Evolutionary conservation across 2,888 invertebrate species (phyloP), one percentile per base, ranked within the genome.

Genomic region (Invenusta paracnida): DNA sequence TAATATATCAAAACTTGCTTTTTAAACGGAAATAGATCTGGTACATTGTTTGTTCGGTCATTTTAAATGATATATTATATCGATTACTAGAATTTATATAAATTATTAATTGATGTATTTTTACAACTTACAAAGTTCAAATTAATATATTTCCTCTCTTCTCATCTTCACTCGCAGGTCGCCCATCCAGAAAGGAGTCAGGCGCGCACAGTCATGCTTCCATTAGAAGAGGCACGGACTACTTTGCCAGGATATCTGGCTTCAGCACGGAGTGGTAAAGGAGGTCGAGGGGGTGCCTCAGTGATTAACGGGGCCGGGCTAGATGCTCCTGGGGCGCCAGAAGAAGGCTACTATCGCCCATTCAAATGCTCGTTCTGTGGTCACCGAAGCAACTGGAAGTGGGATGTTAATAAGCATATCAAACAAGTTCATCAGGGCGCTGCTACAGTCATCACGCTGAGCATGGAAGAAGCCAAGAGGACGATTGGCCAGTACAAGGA

Each of bases 351-450:
- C 13, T 88, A 88, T 82, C 96, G 96, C 90, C 96, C 96, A 0
- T 97, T 96, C 91, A 96, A 96, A 92, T 97, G 97, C 92, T 96
- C 96, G 0, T 93, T 95, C 17, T 97, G 97, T 92, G 94, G 86
- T 0, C 86, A 86, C 29, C 23, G 96, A 89, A 96, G 96, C 30
- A 97, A 97, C 91, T 97, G 97, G 96, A 94, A 96, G 88, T 97
- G 96, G 95, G 97, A 97, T 92, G 96, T 97, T 87, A 96, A 96
- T 29, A 96, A 97, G 91, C 98, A 98, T 91, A 96, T 97, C 88
- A 95, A 96, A 89, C 88, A 90, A 2, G 88, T 88, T 28, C 91
- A 91, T 88, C 79, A 84, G 0, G 84, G 86, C 0, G 87, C 86
- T 81, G 88, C 88, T 1, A 87, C 88, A 31, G 87, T 90, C 1